Base-by-base conservation (phyloP, 2,888 invertebrate genomes). In the Pammene aurita region DNA sequence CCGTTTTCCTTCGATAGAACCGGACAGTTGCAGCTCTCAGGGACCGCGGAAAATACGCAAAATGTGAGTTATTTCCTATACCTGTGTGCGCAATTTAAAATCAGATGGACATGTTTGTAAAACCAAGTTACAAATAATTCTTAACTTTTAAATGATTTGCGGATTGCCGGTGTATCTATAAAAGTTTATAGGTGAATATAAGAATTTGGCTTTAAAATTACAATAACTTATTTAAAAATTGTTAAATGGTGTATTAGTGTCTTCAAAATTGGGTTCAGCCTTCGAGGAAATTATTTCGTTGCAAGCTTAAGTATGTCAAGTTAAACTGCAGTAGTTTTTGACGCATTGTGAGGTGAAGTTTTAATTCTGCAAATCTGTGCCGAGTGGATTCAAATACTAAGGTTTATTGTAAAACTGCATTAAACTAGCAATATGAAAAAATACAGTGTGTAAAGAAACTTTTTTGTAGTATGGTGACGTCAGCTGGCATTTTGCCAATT, bases 401-500 rank as follows among this genome's bases (percentile, higher is more conserved):
- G n/a, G n/a, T 34, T 54, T 16, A 11, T 54, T 7, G 2, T 7
- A 26, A 11, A n/a, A 16, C 7, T 34, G 34, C 4, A 54, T 54
- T 35, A 34, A 54, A n/a, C 26, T n/a, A n/a, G 6, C 18, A 11
- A 52, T 34, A 0, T 5, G 10, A 34, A n/a, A 7, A 0, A 7
- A 34, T 54, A n/a, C 16, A 54, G 54, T 34, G 54, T n/a, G 7
- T 34, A n/a, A 34, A 4, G n/a, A 54, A 34, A 54, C 52, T 50
- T 56, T 52, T 35, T 58, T 38, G 52, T 58, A 65, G 34, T 26
- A 65, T 67, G 35, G 63, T 77, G 76, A 77, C 78, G 80, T 76
- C 73, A 72, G 63, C 72, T 83, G 84, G 84, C 84, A 69, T 52
- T 41, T 68, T 73, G 80, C 81, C 82, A 82, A 65, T 66, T 73